Conservation (phyloP, 1,140 invertebrate species). For the Leptinotarsa defecta region DNA sequence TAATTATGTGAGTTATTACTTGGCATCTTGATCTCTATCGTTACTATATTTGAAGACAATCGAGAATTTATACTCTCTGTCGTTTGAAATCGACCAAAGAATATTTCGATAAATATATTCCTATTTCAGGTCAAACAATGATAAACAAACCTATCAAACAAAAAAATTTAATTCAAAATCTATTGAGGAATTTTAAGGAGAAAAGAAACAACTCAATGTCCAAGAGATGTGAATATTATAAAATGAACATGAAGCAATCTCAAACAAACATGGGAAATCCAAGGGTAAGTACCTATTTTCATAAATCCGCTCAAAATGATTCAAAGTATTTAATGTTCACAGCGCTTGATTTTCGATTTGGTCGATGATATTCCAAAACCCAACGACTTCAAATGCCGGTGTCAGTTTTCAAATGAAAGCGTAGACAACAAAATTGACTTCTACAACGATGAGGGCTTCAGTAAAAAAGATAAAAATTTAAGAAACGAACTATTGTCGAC, state of each 20-base stretch:
- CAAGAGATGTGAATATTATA: slow-evolving; percentile 24
- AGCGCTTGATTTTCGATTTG: slow-evolving; percentile 50
- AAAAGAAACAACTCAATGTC: neutral
- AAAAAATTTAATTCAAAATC: slow-evolving; percentile 10
- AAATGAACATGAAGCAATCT: slow-evolving; percentile 25
- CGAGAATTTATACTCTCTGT: too few relatives aligned
- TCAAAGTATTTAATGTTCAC: slow-evolving; percentile 22
- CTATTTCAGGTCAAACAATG: neutral
- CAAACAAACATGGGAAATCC: slow-evolving; percentile 7
- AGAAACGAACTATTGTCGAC: slow-evolving; percentile 12
- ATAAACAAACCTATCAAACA: neutral
- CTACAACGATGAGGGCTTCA: neutral
- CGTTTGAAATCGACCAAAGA: too few relatives aligned
- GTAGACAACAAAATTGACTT: neutral
- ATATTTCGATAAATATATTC: neutral
- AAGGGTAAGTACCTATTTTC: slow-evolving; percentile 8
- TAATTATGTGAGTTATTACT: too few relatives aligned
- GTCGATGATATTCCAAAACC: slow-evolving; percentile 43
- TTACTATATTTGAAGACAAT: too few relatives aligned
- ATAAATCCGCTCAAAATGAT: neutral
- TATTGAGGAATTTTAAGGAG: slow-evolving; percentile 4
- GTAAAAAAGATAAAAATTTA: slow-evolving; percentile 22
- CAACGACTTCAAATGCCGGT: neutral
- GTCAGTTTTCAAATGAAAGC: slow-evolving; percentile 14
- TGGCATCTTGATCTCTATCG: too few relatives aligned